These are phyloP conservation scores for Mesitornis unicolor DNA, from an alignment of 2,113 vertebrate species.

Conservation along the genomic window DNA sequence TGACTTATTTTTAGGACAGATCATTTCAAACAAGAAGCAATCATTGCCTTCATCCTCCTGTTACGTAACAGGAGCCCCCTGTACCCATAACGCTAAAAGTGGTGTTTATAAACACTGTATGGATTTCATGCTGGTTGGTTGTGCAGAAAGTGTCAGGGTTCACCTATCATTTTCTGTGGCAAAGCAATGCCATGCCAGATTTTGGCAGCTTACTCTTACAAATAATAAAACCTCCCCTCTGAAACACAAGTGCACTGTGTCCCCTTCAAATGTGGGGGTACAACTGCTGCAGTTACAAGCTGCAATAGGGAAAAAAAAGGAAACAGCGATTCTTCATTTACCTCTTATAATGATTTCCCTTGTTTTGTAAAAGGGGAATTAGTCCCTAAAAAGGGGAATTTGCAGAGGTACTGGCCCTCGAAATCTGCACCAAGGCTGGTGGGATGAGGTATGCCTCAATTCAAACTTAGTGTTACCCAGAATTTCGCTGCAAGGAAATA, in stretches of 20 bases:
- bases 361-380: too few relatives aligned
- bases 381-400: too few relatives aligned
- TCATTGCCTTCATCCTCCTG: not conserved
- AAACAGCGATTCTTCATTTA: too few relatives aligned
- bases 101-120: not conserved
- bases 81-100: not conserved
- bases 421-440: not conserved
- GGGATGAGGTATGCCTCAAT: not conserved
- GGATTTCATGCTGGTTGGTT: not conserved
- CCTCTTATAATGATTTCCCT: too few relatives aligned
- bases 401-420: not conserved
- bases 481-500: not conserved
- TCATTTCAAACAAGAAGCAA: not conserved
- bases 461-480: not conserved
- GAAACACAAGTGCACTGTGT: fast-evolving
- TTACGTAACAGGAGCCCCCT: not conserved
- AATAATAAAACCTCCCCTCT: not conserved
- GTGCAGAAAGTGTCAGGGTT: not conserved
- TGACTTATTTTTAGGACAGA: not conserved
- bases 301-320: not conserved
- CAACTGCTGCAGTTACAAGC: not conserved
- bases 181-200: not conserved
- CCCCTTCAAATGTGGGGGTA: not conserved
- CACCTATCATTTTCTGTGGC: not conserved
- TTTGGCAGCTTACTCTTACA: not conserved